Base-by-base conservation (phyloP, 1,140 invertebrate genomes). In the Caenorhabditis tropicalis region DNA sequence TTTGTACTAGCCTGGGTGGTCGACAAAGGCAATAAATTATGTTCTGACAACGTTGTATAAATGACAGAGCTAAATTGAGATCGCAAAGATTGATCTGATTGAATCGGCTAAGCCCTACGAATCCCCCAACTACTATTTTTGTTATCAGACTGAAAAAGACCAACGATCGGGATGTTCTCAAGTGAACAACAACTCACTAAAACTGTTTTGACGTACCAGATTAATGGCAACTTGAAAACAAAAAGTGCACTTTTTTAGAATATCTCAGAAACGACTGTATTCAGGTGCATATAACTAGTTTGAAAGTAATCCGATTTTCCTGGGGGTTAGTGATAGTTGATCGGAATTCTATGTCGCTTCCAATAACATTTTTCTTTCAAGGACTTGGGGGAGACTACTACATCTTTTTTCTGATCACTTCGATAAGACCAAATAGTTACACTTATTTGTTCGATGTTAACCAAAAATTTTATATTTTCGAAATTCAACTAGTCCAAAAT, bases 311-410 rank as follows among this genome's bases (percentile, higher is more conserved):
- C 53, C 7, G 53, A 56, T 56, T 56, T 27, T 15, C n/a, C n/a
- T 24, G 6, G 24, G 21, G 7, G 5, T 7, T 12, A 27, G 21
- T 65, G 58, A 65, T 65, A 65, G 29, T 65, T 65, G 58, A 16
- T 65, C 58, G 58, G 16, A 65, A 65, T 0, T 65, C 16, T 36
- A 19, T 29, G 65, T 74, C 65, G 65, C 15, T 74, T 74, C 36
- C 65, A 74, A 74, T 74, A 74, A 43, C 65, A 74, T 74, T n/a
- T n/a, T n/a, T n/a, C n/a, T n/a, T n/a, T n/a, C 6, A 58, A 27
- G 24, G 24, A 58, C 53, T 43, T n/a, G n/a, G n/a, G n/a, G n/a
- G n/a, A n/a, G n/a, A n/a, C n/a, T n/a, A n/a, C n/a, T n/a, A n/a
- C n/a, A n/a, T n/a, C n/a, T n/a, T n/a, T n/a, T 27, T 27, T 12